These are phyloP conservation scores for pig (Sus scrofa) DNA, from an alignment of 2,113 vertebrate species.

Conservation along the genomic window DNA sequence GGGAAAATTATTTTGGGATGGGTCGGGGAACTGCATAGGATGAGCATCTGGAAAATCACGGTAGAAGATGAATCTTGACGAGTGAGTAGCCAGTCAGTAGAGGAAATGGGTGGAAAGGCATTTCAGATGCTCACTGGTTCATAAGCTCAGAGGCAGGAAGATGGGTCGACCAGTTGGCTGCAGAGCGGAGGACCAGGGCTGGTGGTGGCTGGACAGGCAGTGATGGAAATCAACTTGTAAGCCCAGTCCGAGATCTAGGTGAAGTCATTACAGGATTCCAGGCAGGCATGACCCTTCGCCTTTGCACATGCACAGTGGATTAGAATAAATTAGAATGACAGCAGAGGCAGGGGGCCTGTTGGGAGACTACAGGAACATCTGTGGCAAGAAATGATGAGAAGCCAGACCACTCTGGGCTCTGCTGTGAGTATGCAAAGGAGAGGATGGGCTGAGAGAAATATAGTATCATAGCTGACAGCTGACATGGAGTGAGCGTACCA, in stretches of 20 bases:
- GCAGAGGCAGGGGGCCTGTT: not conserved
- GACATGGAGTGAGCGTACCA: no score
- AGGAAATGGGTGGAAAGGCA: not conserved
- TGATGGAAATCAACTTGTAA: accelerated
- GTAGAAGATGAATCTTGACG: not conserved
- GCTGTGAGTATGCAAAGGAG: not conserved
- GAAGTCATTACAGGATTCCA: not conserved
- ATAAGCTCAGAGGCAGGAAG: not conserved
- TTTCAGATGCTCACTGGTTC: not conserved
- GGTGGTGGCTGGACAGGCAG: not conserved
- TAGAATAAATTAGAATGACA: not conserved
- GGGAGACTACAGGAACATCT: not conserved
- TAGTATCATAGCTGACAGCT: not conserved
- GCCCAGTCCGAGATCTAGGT: not conserved
- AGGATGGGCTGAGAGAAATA: not conserved
- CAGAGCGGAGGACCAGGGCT: not conserved
- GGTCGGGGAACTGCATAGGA: not conserved
- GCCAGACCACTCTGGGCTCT: not conserved
- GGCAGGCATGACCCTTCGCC: not conserved
- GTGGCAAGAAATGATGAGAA: not conserved
- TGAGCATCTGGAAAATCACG: not conserved
- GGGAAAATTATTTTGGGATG: not conserved
- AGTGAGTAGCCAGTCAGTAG: not conserved
- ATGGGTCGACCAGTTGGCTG: not conserved
- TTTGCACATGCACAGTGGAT: not conserved